A percentile compares a stretch with the other conserved stretches of the same genome.
These are phyloP conservation scores for Carettochelys insculpta DNA, from an alignment of 2,113 vertebrate species.

Conservation along the genomic window DNA sequence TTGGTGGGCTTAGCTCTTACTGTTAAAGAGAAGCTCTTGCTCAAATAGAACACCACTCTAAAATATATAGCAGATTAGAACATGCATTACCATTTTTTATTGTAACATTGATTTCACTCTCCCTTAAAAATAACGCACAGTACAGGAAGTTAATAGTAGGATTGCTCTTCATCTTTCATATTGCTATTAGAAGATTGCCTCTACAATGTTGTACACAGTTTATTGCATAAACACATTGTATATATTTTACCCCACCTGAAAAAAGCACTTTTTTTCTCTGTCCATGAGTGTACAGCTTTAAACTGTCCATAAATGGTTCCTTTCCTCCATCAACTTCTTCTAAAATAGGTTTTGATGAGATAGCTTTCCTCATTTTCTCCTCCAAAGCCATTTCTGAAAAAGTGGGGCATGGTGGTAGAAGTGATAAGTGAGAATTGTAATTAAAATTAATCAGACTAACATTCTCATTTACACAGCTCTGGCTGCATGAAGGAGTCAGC, in stretches of 20 bases:
- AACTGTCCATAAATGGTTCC: background rate
- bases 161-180: background rate
- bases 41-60: no score
- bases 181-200: background rate
- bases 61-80: no score
- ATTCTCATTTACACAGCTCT: background rate
- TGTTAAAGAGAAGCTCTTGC: no score
- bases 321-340: background rate
- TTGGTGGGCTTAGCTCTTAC: no score
- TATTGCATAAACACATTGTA: background rate
- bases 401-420: background rate
- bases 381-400: background rate
- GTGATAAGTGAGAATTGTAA: background rate
- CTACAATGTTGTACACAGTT: background rate
- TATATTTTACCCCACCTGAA: background rate
- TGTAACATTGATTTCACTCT: background rate
- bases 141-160: background rate
- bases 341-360: background rate
- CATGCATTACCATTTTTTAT: background rate
- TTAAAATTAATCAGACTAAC: background rate
- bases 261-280: background rate
- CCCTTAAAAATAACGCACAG: background rate
- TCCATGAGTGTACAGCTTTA: background rate
- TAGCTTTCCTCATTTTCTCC: background rate
- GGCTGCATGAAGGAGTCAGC: background rate